Base-by-base conservation (phyloP, 2,888 invertebrate genomes). In the Meta bourneti region DNA sequence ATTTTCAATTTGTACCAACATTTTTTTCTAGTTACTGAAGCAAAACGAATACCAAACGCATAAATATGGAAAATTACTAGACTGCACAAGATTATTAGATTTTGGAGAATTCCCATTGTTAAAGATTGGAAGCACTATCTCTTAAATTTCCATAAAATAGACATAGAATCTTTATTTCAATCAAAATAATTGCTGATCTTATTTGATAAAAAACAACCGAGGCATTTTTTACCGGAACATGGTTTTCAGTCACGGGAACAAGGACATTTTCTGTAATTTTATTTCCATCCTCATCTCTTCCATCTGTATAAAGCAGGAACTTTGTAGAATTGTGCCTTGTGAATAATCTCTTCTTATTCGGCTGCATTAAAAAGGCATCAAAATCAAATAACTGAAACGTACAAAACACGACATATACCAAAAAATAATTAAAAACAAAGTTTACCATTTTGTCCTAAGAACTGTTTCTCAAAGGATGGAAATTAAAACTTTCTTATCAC, bases 241-340 rank as follows among this genome's bases (percentile, higher is more conserved):
- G 75, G 51, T 90, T 86, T 52, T 69, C n/a, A 48, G 81, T 19
- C 4, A 90, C 86, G 70, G 85, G 86, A 48, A 90, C 77, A 51
- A 86, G 71, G 6, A 77, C 71, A 77, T 86, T 86, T 78, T 84
- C n/a, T 52, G 75, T 20, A 34, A 90, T 80, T 19, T 86, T 90
- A 71, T 86, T 61, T 7, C 90, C 90, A 61, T 82, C 74, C n/a
- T 86, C 90, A 90, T 90, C 81, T n/a, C 86, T 75, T 11, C 81
- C 90, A 34, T 81, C 75, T 20, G 81, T 77, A 75, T 48, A 54
- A 9, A 87, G 54, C 11, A 87, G 9, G 71, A 81, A 90, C 70
- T 90, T 90, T 9, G 52, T 70, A 9, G 90, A 86, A 11, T 90
- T 90, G 7, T 81, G 69, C 69, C 75, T 90, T 9, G 79, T 90